Evolutionary conservation across 1,140 invertebrate genomes (phyloP), one percentile per base, ranked within the genome.

Genomic region (Oncopeltus fasciatus): DNA sequence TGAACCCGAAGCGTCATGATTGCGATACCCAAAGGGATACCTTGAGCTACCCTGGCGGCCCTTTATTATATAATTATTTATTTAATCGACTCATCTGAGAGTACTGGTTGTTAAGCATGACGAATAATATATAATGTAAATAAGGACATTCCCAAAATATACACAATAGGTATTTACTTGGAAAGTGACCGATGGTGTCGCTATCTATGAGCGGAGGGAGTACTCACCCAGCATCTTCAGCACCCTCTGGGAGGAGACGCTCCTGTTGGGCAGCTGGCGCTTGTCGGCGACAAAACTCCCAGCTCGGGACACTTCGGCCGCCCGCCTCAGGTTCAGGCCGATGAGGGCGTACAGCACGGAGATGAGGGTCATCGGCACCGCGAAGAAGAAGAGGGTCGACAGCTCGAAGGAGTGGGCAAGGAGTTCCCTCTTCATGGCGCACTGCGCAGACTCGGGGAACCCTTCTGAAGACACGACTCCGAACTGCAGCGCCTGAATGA

Each of bases 281-380:
- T 53, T 51, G 21, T 51, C 43, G 1, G 59, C 59, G 16, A 27
- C 20, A 57, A n/a, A 47, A 9, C 59, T 51, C 1, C 60, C 28
- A 26, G 24, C 66, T n/a, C 62, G 47, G 12, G 77, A 79, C 46
- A 79, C 74, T 60, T 79, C 71, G 27, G 74, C 78, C 0, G 85
- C 82, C 59, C 79, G 75, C 64, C 83, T 81, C 31, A 93, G 73
- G 66, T 84, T 81, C 2, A 89, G 70, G 5, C 85, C 90, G 68
- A 94, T 93, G 59, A 90, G 73, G 12, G 85, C 78, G 72, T 95
- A 93, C 1, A 92, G 77, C 1, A 87, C 83, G 5, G 84, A 87
- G 67, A 94, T 93, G 26, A 92, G 72, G 8, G 85, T 83, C 88
- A 94, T 92, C 0, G 92, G 91, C 2, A 84, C 75, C 5, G 89